Evolutionary conservation across 2,888 invertebrate species (phyloP), one percentile per base, ranked within the genome.

Genomic region (Caenorhabditis plicata): DNA sequence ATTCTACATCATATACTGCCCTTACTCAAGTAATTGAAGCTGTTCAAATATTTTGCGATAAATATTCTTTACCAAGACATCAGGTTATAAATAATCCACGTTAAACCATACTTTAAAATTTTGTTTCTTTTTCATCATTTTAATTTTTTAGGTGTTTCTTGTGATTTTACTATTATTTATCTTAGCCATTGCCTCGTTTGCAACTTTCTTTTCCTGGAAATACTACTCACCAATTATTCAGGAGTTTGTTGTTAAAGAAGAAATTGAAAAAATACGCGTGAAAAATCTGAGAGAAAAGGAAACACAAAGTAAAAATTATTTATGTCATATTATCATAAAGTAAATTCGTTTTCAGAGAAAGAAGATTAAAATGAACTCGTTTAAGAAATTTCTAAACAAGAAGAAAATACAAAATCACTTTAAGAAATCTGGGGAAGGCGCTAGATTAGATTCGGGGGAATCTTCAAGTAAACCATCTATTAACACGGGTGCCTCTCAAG

Each of bases 341-440:
- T 42, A 17, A 51, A 3, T 36, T 38, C 17, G 17, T 39, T 49
- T 45, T n/a, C 44, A 56, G 56, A 53, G 29, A 57, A 64, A 58
- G 49, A 69, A 44, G 56, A 66, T 47, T 26, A 46, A 39, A 23
- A 73, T 71, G 76, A 69, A 74, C 27, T 64, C 49, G 20, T 57
- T 77, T 43, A 73, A 74, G 50, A 68, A 68, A 4, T 75, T 76
- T 36, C 43, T 77, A 36, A 68, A 68, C 23, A 60, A 62, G 15
- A 74, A 74, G 43, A 68, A 71, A 42, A 45, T 64, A n/a, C 57
- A 77, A 41, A 56, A 51, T 17, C 68, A 70, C 33, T 77, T 77
- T 60, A 76, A 69, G 40, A 50, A 58, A 20, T 43, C 58, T 13
- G 77, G 77, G 5, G 54, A 57, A 33, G 77, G 77, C 5, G 60